Evolutionary conservation across 2,888 invertebrate species (phyloP).

Genomic region (Cantharis nigra): DNA sequence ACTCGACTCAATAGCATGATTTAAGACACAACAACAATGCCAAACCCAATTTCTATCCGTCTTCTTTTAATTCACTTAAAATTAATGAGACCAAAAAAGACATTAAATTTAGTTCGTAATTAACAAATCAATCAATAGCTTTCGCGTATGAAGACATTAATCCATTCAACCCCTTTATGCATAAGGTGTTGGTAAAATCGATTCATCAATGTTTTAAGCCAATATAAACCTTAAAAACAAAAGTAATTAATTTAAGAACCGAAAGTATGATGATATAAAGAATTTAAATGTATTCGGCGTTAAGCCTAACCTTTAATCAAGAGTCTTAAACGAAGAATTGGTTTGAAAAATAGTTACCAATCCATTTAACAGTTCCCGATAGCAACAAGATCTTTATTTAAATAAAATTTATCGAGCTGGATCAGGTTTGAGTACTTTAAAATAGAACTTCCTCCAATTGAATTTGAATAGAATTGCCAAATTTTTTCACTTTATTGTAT

Average conservation of each 20-base stretch:
- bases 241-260: neutral
- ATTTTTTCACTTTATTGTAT: neutral
- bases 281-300: neutral
- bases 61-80: neutral
- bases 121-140: conserved; percentile 38
- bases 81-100: conserved; percentile 4
- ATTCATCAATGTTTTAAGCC: conserved; percentile 25
- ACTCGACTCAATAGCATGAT: conserved; percentile 16
- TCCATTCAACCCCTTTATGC: conserved; percentile 39
- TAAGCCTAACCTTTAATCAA: neutral
- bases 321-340: neutral
- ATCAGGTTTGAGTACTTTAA: neutral
- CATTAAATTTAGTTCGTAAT: conserved; percentile 24
- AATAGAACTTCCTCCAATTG: neutral
- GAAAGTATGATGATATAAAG: neutral
- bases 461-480: neutral
- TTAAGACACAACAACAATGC: conserved; percentile 12
- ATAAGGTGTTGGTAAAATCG: conserved; percentile 34
- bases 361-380: neutral
- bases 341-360: neutral
- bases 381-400: neutral
- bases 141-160: conserved; percentile 43
- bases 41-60: conserved; percentile 4
- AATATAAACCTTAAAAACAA: conserved; percentile 22
- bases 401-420: neutral